Base-by-base conservation (phyloP, 2,888 invertebrate genomes). In the Hecatera dysodea region DNA sequence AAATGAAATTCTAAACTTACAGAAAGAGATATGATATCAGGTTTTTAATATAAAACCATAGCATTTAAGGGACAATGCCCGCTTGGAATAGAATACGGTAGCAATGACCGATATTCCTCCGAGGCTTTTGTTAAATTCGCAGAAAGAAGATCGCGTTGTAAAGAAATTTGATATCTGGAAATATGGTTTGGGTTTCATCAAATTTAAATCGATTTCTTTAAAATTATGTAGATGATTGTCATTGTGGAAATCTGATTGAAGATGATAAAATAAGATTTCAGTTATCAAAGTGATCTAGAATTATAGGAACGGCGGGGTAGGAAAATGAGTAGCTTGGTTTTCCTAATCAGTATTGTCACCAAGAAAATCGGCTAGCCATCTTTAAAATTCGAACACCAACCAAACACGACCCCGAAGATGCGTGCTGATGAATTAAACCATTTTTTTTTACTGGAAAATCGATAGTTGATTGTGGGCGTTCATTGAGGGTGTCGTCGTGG, bases 381-480 rank as follows among this genome's bases (percentile, higher is more conserved):
- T 61, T 67, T 60, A n/a, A 44, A 62, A 42, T 52, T 67, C n/a
- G 50, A 76, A 72, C 24, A 8, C 55, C 22, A 19, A 65, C 57
- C 61, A 80, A 62, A 80, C 79, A 80, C 84, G 75, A 75, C 79
- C 79, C 84, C 76, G 74, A 78, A 81, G 84, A 85, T 80, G 79
- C 81, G 80, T 82, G 85, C 75, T 83, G 85, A 86, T 86, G 85
- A 86, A 86, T 84, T 85, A 85, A 84, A 86, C 84, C 85, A 85
- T 85, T 87, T 80, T 86, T n/a, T 80, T 83, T 87, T 89, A 86
- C 88, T 89, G 89, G 89, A 93, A 94, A 94, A 94, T 95, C 94
- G 94, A 94, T 94, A 94, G 92, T 90, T 93, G 94, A 93, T 94
- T 93, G 94, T 85, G 86, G 86, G 85, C 84, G 90, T 94, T 93